A percentile compares a stretch with the other conserved stretches of the same genome.
Conservation (phyloP, 1,140 invertebrate species). For the Venturia canescens region DNA sequence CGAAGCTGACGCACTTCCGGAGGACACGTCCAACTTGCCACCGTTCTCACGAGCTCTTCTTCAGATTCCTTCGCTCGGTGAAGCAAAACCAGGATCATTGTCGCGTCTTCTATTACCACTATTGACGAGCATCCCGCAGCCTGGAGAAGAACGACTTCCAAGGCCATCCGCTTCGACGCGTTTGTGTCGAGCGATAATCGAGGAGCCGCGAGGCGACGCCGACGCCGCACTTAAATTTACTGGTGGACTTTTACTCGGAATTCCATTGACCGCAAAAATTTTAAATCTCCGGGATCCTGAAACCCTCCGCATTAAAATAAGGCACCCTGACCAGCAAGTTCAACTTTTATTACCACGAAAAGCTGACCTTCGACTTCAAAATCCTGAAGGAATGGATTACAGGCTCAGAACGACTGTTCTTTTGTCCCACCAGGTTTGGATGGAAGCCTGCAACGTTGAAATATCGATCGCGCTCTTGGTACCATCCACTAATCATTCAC, state of each 20-base stretch:
- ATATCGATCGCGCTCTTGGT: slow-evolving; percentile 89
- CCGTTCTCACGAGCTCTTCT: slow-evolving; percentile 87
- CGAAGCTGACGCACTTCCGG: slow-evolving; percentile 79
- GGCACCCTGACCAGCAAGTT: slow-evolving; percentile 94
- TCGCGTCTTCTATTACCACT: slow-evolving; percentile 88
- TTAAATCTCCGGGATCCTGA: slow-evolving; percentile 85
- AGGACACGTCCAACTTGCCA: slow-evolving; percentile 70
- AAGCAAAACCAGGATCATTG: slow-evolving; percentile 91
- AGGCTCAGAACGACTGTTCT: slow-evolving; percentile 90
- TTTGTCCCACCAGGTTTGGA: slow-evolving; percentile 93
- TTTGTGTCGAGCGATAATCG: slow-evolving; percentile 86
- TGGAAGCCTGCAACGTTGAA: slow-evolving; percentile 92
- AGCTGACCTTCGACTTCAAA: slow-evolving; percentile 81
- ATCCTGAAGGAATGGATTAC: slow-evolving; percentile 79
- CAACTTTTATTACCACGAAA: slow-evolving; percentile 88
- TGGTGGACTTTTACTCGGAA: slow-evolving; percentile 91
- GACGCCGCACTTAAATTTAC: slow-evolving; percentile 95
- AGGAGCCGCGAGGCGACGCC: slow-evolving; percentile 89
- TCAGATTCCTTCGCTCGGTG: slow-evolving; percentile 86
- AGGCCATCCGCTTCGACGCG: slow-evolving; percentile 69
- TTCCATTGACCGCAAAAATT: slow-evolving; percentile 91
- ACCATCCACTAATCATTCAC: slow-evolving; percentile 79
- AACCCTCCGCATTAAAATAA: slow-evolving; percentile 88
- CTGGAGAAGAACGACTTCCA: slow-evolving; percentile 73
- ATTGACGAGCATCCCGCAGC: slow-evolving; percentile 75